phyloP scores from a whole-genome alignment of 2,797 vertebrate species.

The Phoebastria nigripes region DNA sequence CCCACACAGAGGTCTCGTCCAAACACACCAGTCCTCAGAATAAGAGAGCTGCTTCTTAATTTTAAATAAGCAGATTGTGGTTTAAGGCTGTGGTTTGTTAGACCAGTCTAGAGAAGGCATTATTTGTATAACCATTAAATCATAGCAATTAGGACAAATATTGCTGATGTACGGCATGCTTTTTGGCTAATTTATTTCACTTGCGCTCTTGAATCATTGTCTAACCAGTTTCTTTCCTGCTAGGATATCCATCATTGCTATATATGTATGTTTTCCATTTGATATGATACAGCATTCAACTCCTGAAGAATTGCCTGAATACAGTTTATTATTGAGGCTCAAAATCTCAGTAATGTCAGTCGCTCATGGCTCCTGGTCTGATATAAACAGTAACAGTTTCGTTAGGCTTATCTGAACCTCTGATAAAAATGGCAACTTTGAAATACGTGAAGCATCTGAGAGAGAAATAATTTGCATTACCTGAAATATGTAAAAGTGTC shows the following conservation, averaged over 20 bases:
- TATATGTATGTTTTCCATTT: not conserved
- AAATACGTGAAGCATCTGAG: not conserved
- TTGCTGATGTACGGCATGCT: not conserved
- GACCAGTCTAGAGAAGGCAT: not conserved
- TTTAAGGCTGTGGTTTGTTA: conserved; percentile 1
- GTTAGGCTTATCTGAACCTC: not conserved
- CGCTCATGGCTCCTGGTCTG: not conserved
- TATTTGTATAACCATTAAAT: not conserved
- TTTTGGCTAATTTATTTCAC: not conserved
- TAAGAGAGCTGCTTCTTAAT: not conserved
- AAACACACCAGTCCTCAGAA: not conserved
- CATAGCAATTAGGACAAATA: not conserved
- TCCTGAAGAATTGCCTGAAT: not conserved
- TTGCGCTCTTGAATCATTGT: not conserved
- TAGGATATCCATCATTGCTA: not conserved
- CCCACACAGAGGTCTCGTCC: not conserved
- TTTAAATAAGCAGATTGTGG: not conserved
- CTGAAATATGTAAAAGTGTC: not conserved
- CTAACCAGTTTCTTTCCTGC: not conserved
- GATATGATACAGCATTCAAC: not conserved
- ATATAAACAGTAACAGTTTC: not conserved
- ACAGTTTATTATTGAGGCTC: not conserved
- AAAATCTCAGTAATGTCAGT: not conserved
- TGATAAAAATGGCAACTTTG: not conserved
- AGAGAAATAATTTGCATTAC: not conserved